Evolutionary conservation across 2,797 vertebrate species (phyloP).

Genomic region (Erpetoichthys calabaricus): DNA sequence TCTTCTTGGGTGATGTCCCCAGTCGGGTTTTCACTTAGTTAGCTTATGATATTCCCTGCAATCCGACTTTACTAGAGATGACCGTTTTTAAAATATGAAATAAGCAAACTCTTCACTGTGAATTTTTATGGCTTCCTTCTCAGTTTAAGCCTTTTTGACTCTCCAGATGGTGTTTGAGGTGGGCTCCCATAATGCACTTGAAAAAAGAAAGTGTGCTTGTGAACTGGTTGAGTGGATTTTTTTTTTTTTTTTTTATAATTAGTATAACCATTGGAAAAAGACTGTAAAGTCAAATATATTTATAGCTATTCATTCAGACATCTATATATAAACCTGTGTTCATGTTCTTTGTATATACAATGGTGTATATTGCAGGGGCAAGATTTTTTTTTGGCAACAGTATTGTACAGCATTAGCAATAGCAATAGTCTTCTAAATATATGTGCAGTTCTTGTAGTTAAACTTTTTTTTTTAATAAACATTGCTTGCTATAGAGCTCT

Average conservation of each 20-base stretch:
- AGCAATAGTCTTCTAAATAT: slow-evolving; percentile 60
- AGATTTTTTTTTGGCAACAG: slow-evolving; percentile 56
- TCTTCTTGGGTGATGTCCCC: too few species aligned
- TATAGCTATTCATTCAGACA: slow-evolving; percentile 56
- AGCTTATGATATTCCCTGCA: too few species aligned
- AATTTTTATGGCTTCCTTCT: slow-evolving; percentile 6
- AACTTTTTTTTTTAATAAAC: slow-evolving; percentile 52
- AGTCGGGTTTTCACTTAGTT: too few species aligned
- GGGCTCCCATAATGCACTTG: slow-evolving; percentile 48
- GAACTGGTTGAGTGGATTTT: slow-evolving; percentile 44
- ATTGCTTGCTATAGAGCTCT: slow-evolving; percentile 56
- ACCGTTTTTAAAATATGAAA: too few species aligned
- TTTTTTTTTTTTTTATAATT: slow-evolving; percentile 48
- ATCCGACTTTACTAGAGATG: too few species aligned
- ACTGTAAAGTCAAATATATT: slow-evolving; percentile 62
- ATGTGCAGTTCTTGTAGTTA: slow-evolving; percentile 67
- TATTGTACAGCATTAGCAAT: slow-evolving; percentile 74
- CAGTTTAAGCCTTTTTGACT: slow-evolving; percentile 22
- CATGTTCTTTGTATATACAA: slow-evolving; percentile 88
- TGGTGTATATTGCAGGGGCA: slow-evolving; percentile 88
- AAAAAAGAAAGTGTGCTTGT: slow-evolving; percentile 45
- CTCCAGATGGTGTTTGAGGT: slow-evolving; percentile 29
- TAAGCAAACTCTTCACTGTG: too few species aligned
- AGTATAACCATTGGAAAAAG: slow-evolving; percentile 39
- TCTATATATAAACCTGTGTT: slow-evolving; percentile 70